phyloP scores from a whole-genome alignment of 2,888 invertebrate genomes.

The Callinectes sapidus region DNA sequence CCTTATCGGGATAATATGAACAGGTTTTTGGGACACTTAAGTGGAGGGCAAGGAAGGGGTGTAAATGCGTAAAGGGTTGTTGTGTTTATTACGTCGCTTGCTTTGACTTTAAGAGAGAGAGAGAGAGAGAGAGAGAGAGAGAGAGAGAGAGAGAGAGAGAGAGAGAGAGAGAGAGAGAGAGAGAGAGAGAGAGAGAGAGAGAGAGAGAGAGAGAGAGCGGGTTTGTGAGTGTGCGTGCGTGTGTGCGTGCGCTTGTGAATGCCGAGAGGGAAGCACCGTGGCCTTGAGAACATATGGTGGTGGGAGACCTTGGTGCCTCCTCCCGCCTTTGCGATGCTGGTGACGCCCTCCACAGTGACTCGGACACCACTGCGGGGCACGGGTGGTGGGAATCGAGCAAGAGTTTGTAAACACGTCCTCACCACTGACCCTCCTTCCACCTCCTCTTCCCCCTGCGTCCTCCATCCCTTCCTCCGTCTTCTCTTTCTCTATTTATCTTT shows the following conservation, averaged over 20 bases:
- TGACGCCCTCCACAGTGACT: slow-evolving; percentile 13
- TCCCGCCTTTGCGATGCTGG: slow-evolving; percentile 3
- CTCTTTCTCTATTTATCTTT: slow-evolving; percentile 36
- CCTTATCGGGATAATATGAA: slow-evolving; percentile 19
- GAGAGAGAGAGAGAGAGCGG: no score
- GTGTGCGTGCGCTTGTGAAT: slow-evolving; percentile 30
- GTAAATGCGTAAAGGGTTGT: neutral
- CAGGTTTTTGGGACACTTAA: neutral
- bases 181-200: slow-evolving; percentile 51
- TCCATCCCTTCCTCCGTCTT: neutral
- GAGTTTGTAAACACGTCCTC: neutral
- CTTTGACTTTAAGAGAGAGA: slow-evolving; percentile 26
- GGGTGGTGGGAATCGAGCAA: neutral
- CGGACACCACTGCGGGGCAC: neutral
- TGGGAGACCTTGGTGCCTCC: slow-evolving; percentile 4
- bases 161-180: slow-evolving; percentile 56
- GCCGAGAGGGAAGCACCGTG: slow-evolving; percentile 35
- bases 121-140: slow-evolving; percentile 51
- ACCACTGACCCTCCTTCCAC: neutral
- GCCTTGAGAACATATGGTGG: slow-evolving; percentile 50
- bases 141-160: slow-evolving; percentile 54
- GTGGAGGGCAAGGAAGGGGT: slow-evolving; percentile 18
- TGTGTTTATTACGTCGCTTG: neutral
- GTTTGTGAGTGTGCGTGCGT: slow-evolving; percentile 24
- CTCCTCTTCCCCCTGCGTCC: neutral